A percentile compares a stretch with the other conserved stretches of the same genome.
These are phyloP conservation scores for Morbakka virulenta DNA, from an alignment of 30 jellyfish, hydroid and myxozoan genomes.

Conservation along the genomic window DNA sequence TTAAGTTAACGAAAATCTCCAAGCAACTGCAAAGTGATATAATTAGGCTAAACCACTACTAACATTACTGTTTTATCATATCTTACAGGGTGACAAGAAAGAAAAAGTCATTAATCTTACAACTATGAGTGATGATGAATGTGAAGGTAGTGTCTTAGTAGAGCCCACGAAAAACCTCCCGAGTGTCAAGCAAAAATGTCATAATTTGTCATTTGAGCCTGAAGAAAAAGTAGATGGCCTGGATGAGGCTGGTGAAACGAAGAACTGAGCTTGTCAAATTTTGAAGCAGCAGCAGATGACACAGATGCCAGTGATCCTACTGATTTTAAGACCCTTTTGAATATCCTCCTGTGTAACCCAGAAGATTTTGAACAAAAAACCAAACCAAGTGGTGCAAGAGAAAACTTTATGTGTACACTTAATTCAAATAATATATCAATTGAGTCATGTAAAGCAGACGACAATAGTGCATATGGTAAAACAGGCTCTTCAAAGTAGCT, in stretches of 20 bases:
- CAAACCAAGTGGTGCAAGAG: constrained; percentile 28
- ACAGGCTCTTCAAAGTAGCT: constrained; percentile 1
- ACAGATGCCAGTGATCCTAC: constrained; percentile 2
- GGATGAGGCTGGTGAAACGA: constrained; percentile 5
- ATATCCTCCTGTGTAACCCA: constrained; percentile 22
- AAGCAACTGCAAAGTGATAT: too few relatives aligned
- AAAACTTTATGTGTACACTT: constrained; percentile 36
- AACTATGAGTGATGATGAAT: constrained; percentile 17
- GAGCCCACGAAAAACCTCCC: constrained; percentile 6
- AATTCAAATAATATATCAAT: constrained; percentile 5
- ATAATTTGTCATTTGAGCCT: neutral
- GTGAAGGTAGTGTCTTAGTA: neutral
- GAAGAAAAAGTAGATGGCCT: constrained; percentile 4
- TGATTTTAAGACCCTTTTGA: constrained; percentile 11
- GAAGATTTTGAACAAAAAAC: constrained; percentile 12
- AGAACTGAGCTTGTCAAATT: constrained; percentile 16
- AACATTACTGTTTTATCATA: too few relatives aligned
- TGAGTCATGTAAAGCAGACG: constrained; percentile 35
- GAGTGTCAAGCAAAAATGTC: constrained; percentile 13
- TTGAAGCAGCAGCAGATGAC: too few relatives aligned
- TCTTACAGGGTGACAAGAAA: too few relatives aligned
- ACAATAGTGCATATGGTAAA: constrained; percentile 35
- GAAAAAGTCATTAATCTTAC: too few relatives aligned
- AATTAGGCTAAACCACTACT: too few relatives aligned
- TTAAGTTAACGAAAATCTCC: too few relatives aligned